Percentiles rank a stretch among this genome's conserved stretches.
phyloP scores from a whole-genome alignment of 1,140 invertebrate species.

The Brachystomella parvula region DNA sequence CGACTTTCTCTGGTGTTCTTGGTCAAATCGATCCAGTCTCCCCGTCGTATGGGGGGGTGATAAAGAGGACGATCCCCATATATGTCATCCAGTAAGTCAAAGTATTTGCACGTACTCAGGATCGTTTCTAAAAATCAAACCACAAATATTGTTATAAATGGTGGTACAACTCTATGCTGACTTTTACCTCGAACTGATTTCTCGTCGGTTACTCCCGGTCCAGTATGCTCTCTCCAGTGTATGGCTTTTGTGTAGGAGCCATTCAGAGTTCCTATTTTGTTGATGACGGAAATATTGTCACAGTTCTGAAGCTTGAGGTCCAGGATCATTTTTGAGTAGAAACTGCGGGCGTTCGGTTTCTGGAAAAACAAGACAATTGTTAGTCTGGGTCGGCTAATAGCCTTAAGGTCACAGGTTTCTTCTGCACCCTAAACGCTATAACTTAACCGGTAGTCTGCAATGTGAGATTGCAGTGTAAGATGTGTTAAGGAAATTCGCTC shows the following conservation, averaged over 20 bases:
- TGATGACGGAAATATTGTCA: not conserved
- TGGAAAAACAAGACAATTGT: too few species aligned
- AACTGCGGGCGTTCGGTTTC: slow-evolving; percentile 1
- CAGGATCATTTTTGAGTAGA: not conserved
- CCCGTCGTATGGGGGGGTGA: not conserved
- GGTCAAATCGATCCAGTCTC: not conserved
- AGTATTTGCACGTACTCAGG: not conserved
- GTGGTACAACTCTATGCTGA: not conserved
- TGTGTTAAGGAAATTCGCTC: too few species aligned
- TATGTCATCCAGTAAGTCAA: slow-evolving; percentile 14
- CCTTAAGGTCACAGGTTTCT: too few species aligned
- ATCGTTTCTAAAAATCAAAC: not conserved
- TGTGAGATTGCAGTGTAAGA: too few species aligned
- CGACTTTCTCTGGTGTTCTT: not conserved
- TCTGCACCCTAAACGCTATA: too few species aligned
- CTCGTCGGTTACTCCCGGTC: not conserved
- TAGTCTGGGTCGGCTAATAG: too few species aligned
- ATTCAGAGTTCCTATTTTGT: slow-evolving; percentile 3
- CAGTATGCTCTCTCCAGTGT: slow-evolving; percentile 10
- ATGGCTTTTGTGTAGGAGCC: not conserved
- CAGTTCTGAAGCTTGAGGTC: slow-evolving; percentile 9
- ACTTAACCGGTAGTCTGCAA: too few species aligned
- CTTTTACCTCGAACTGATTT: not conserved
- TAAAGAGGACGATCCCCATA: not conserved
- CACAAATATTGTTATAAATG: not conserved